Evolutionary conservation across 2,113 vertebrate genomes (phyloP), one percentile per base, ranked within the genome.

Genomic region (Zosterops lateralis): DNA sequence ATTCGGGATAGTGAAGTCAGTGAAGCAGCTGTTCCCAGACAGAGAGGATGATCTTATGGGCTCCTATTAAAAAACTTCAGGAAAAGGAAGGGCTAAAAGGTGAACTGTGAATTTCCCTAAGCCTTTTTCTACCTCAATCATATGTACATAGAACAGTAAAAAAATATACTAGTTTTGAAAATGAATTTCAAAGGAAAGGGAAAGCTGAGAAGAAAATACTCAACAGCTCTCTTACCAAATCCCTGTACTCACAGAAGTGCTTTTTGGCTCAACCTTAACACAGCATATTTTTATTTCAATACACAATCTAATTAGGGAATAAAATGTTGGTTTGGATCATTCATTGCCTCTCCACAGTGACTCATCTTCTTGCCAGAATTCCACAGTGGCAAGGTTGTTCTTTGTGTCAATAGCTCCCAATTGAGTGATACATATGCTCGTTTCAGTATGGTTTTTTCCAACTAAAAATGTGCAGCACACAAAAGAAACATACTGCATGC

Each of bases 201-300:
- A 84, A 92, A 81, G 8, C 1, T 84, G 45, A 92, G 73, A 90
- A 64, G 18, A 78, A 91, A 74, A n/a, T n/a, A 68, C 6, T 26
- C 48, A 51, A 3, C 10, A 57, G 7, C 15, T 76, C 57, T 79
- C 1, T 0, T n/a, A 54, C 45, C 25, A 80, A 83, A 60, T 47
- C 14, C 14, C 15, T 87, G 19, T 56, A 81, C 12, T 10, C 22
- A 44, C 31, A 56, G 21, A 29, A 56, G 15, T 70, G 21, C 4
- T 73, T 90, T 89, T 85, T 85, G 74, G 62, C 58, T 94, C 42
- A 73, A 8, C 9, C 17, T 64, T 73, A 80, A 36, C 36, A 77
- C 17, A 72, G 64, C 14, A 17, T 36, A 66, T 90, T 73, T 91
- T 91, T 87, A 58, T 91, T 91, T 85, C 78, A 94, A 32, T 89